Percentiles rank a stretch among this genome's conserved stretches.
These are phyloP conservation scores for Otocyon megalotis DNA, from an alignment of 2,113 vertebrate genomes.

Conservation along the genomic window DNA sequence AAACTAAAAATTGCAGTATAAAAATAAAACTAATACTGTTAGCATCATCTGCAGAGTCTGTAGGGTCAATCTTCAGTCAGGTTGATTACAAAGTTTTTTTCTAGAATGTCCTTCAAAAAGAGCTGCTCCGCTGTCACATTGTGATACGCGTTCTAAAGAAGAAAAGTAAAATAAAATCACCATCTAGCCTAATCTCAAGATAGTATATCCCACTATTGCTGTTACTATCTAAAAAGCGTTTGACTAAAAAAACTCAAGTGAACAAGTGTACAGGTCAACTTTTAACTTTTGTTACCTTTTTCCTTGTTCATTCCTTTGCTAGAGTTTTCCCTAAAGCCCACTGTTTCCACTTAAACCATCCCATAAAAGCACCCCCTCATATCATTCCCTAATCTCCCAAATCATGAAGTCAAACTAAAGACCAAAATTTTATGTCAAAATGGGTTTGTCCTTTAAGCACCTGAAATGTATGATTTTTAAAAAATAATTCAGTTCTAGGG, in stretches of 20 bases:
- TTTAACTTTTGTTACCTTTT: neutral
- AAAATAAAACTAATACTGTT: constrained; percentile 84
- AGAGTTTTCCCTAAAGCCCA: neutral
- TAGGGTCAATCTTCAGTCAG: constrained; percentile 85
- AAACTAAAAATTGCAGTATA: constrained; percentile 83
- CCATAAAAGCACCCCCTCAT: neutral
- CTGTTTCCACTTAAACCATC: neutral
- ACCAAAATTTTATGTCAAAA: constrained; percentile 3
- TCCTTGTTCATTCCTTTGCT: neutral
- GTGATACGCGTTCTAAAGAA: constrained; percentile 89
- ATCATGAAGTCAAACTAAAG: neutral
- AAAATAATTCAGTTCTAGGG: neutral
- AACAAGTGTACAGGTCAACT: neutral
- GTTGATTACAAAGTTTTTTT: constrained; percentile 88
- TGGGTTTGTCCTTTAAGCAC: neutral
- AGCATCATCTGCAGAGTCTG: constrained; percentile 70
- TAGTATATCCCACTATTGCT: neutral
- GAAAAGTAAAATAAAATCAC: constrained; percentile 59
- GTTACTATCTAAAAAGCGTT: neutral
- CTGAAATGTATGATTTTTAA: neutral
- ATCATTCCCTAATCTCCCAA: neutral
- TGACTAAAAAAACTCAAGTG: neutral
- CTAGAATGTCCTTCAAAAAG: constrained; percentile 89
- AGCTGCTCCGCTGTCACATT: constrained; percentile 89
- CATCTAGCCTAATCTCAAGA: neutral